Evolutionary conservation across 2,797 vertebrate genomes (phyloP).

Genomic region (Bucorvus abyssinicus): DNA sequence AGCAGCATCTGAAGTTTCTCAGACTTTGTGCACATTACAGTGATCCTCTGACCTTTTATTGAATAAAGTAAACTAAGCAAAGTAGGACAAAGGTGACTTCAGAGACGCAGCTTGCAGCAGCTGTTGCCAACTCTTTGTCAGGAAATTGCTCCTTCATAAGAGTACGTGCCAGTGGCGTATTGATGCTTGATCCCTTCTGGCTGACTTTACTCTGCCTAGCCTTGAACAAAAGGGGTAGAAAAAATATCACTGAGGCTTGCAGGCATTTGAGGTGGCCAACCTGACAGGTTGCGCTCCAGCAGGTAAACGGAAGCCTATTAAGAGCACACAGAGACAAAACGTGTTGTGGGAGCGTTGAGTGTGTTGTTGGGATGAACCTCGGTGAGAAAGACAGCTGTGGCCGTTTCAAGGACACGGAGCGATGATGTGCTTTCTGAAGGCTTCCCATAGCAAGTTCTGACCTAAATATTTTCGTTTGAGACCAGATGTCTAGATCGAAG

Average conservation of each 20-base stretch:
- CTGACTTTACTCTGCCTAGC: background rate
- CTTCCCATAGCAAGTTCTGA: background rate
- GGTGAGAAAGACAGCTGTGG: background rate
- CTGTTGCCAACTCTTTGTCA: background rate
- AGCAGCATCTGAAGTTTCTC: background rate
- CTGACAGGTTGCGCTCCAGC: conserved; percentile 62
- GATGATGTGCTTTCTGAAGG: fast-evolving
- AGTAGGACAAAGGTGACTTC: background rate
- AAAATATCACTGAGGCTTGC: background rate
- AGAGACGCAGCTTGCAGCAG: background rate
- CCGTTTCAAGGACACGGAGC: background rate
- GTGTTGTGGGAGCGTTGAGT: background rate
- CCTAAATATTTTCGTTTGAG: background rate
- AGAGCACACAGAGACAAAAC: conserved; percentile 63
- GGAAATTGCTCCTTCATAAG: background rate
- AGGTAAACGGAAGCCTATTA: conserved; percentile 50
- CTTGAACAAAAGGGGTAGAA: background rate
- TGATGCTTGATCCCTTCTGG: background rate
- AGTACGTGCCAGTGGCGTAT: background rate
- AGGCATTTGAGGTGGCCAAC: conserved; percentile 40
- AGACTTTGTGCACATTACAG: background rate
- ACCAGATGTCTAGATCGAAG: background rate
- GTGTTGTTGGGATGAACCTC: conserved; percentile 19
- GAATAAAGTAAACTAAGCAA: background rate
- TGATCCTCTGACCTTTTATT: background rate